phyloP scores from a whole-genome alignment of 2,888 invertebrate genomes.

The Dryococelus australis region DNA sequence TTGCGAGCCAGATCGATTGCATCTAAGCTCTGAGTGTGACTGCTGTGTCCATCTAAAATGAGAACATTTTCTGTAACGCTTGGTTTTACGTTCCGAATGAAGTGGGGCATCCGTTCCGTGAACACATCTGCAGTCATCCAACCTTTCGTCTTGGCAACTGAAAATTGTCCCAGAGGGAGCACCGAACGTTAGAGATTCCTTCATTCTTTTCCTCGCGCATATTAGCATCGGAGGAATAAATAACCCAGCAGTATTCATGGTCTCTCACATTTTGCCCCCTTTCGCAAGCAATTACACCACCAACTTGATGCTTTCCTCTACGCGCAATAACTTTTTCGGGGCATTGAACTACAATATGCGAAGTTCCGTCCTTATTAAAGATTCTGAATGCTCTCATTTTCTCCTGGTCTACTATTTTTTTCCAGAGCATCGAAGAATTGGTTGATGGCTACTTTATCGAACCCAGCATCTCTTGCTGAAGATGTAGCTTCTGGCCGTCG shows the following conservation, averaged over 20 bases:
- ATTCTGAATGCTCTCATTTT: not conserved
- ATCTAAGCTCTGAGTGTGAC: too few species aligned
- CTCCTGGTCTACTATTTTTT: not conserved
- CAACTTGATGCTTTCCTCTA: constrained; percentile 11
- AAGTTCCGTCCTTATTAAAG: constrained; percentile 21
- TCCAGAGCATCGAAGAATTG: constrained; percentile 20
- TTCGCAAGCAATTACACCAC: not conserved
- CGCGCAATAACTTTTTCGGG: constrained; percentile 13
- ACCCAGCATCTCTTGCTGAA: too few species aligned
- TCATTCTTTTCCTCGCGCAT: constrained; percentile 31
- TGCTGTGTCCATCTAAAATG: too few species aligned
- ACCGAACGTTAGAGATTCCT: not conserved
- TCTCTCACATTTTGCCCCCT: too few species aligned
- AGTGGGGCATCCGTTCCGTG: constrained; percentile 41
- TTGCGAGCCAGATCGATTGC: too few species aligned
- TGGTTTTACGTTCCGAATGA: constrained; percentile 6
- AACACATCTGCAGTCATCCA: constrained; percentile 44
- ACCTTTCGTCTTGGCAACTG: constrained; percentile 42
- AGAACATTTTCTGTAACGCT: too few species aligned
- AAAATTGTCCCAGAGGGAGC: constrained; percentile 42
- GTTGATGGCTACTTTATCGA: not conserved
- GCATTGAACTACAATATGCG: not conserved
- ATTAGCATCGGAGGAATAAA: too few species aligned
- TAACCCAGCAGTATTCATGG: too few species aligned
- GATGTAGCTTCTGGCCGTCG: constrained; percentile 38